Evolutionary conservation across 2,888 invertebrate genomes (phyloP).

Genomic region (Hyposoter dolosus): DNA sequence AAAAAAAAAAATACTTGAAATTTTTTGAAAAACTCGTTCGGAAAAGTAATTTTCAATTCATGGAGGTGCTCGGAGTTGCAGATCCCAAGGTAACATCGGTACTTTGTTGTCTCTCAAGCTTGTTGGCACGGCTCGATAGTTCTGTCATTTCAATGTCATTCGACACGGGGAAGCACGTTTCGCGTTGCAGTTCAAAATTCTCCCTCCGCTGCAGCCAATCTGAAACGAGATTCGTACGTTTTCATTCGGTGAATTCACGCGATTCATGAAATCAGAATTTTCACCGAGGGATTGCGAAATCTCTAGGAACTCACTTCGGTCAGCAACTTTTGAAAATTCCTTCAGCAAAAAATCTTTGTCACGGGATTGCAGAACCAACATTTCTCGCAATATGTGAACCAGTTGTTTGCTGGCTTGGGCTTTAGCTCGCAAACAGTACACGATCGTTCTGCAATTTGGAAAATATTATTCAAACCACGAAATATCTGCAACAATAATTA

Average conservation of each 20-base stretch:
- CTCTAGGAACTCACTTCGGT: slow-evolving; percentile 85
- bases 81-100: slow-evolving; percentile 20
- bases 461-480: slow-evolving; percentile 20
- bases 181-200: slow-evolving; percentile 52
- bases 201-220: slow-evolving; percentile 69
- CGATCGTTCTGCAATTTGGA: slow-evolving; percentile 85
- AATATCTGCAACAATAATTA: neutral
- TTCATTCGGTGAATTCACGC: neutral
- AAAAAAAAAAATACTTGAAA: neutral
- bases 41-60: slow-evolving; percentile 25
- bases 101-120: neutral
- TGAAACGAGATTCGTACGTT: slow-evolving; percentile 27
- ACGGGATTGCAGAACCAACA: slow-evolving; percentile 88
- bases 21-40: neutral
- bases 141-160: slow-evolving; percentile 51
- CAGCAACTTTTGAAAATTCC: slow-evolving; percentile 87
- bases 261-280: neutral
- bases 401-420: slow-evolving; percentile 87
- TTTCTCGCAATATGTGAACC: slow-evolving; percentile 87
- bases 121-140: slow-evolving; percentile 21
- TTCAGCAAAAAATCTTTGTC: slow-evolving; percentile 90
- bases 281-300: slow-evolving; percentile 11
- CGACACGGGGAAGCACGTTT: slow-evolving; percentile 41
- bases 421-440: slow-evolving; percentile 88
- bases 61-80: slow-evolving; percentile 51